These are phyloP conservation scores for Pocillopora grandis DNA, from an alignment of 92 coral and sea anemone genomes.

Conservation along the genomic window DNA sequence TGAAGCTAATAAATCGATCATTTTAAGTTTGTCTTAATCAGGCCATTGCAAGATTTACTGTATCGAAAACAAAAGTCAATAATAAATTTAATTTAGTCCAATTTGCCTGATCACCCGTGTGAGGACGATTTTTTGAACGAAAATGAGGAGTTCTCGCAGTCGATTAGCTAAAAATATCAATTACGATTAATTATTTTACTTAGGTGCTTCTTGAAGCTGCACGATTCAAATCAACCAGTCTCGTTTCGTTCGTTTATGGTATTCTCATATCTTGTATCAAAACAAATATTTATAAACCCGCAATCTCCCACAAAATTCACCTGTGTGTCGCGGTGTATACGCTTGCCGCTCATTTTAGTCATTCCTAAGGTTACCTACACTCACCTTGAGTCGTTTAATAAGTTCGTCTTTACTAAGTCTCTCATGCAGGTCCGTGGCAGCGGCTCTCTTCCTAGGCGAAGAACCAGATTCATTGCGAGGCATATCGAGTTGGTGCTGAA, in stretches of 20 bases:
- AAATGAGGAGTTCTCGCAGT: not conserved
- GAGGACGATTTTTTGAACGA: no score
- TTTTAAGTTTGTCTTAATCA: not conserved
- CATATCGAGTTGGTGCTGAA: slow-evolving; percentile 19
- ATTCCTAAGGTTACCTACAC: not conserved
- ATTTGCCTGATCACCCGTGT: no score
- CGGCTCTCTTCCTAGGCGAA: slow-evolving; percentile 69
- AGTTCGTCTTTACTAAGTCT: slow-evolving; percentile 83
- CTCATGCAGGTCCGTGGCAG: slow-evolving; percentile 65
- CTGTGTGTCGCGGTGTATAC: not conserved
- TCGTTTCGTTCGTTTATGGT: not conserved
- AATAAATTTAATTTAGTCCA: no score
- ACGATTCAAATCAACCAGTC: no score
- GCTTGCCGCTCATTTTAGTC: not conserved
- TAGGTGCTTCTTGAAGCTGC: not conserved
- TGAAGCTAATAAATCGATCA: not conserved
- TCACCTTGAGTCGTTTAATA: slow-evolving; percentile 78
- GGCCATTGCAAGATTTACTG: not conserved
- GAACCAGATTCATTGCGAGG: slow-evolving; percentile 60
- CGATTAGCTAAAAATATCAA: not conserved
- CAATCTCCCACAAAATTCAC: not conserved
- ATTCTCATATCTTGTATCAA: not conserved
- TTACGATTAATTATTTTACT: not conserved
- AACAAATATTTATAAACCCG: not conserved
- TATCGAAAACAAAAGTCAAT: no score